Evolutionary conservation across 2,888 invertebrate genomes (phyloP).

Genomic region (Dolomedes plantarius): DNA sequence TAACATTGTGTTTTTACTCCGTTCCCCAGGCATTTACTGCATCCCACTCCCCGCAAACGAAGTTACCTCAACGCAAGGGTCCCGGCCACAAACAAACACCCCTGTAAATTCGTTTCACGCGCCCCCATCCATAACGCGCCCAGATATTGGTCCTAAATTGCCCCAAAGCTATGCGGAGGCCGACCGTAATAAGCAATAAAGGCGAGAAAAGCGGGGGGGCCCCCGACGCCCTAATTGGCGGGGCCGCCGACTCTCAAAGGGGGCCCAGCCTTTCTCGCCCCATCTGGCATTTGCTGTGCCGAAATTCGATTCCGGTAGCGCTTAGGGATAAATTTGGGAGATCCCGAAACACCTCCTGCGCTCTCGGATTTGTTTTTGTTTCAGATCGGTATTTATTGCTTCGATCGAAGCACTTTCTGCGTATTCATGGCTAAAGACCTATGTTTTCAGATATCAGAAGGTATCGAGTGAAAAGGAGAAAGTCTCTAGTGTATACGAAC

Average conservation of each 20-base stretch:
- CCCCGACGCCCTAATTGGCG: conserved; percentile 49
- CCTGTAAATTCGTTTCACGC: conserved; percentile 46
- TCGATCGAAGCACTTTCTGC: background rate
- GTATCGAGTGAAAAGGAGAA: too few relatives aligned
- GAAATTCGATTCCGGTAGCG: conserved; percentile 52
- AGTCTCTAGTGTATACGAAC: too few relatives aligned
- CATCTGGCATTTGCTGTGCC: conserved; percentile 57
- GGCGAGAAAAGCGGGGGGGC: conserved; percentile 42
- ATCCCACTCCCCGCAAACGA: conserved; percentile 55
- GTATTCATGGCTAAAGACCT: background rate
- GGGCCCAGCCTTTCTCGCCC: conserved; percentile 57
- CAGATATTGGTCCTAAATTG: conserved; percentile 61
- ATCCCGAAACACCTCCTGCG: conserved; percentile 59
- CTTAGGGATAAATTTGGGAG: conserved; percentile 66
- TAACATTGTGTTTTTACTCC: conserved; percentile 10
- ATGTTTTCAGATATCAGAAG: too few relatives aligned
- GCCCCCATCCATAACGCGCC: conserved; percentile 16
- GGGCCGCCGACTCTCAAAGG: conserved; percentile 51
- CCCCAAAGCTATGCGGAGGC: conserved; percentile 61
- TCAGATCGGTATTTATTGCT: conserved; percentile 2
- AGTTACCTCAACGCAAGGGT: conserved; percentile 40
- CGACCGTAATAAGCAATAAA: conserved; percentile 62
- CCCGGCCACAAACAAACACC: conserved; percentile 53
- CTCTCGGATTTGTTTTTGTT: conserved; percentile 14
- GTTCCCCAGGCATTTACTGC: conserved; percentile 53